Base-by-base conservation (phyloP, 2,113 vertebrate species). In the Nymphicus hollandicus region DNA sequence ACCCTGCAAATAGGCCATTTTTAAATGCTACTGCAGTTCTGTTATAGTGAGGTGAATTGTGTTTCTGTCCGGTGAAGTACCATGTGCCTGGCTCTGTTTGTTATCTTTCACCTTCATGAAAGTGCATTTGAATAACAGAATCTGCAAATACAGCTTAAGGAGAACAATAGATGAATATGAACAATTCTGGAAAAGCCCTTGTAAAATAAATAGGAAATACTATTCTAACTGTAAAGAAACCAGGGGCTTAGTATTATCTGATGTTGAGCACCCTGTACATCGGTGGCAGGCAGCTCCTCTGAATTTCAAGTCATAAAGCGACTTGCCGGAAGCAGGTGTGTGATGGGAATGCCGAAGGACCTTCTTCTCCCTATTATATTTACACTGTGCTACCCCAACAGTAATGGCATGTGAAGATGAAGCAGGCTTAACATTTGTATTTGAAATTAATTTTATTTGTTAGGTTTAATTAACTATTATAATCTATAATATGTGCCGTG, bases 381-480 rank as follows among this genome's bases (percentile, higher is more conserved):
- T 65, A 29, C 31, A 58, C 28, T 53, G 33, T 71, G 56, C 83
- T 76, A 11, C 73, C 20, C 35, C 0, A 0, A 46, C 25, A 61
- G 41, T 46, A 50, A 46, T 33, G 35, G 37, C 1, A 5, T 43
- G 61, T 24, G 49, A 85, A 85, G 73, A 73, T 61, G 44, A 79
- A 69, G 58, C 46, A 94, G 56, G 37, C 37, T 92, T 53, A 73
- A 17, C 6, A 25, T 89, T 79, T 76, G 77, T 88, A 88, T 87
- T 79, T 49, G 35, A 81, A 93, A 87, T 90, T 81, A 93, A 92
- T 84, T 90, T 84, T 93, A 69, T 93, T 92, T 81, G 70, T 85
- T 92, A 46, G 33, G 56, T 93, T 86, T 88, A 94, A 79, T 95
- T 94, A 83, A 61, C 78, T 82, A 28, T 74, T 71, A 44, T 50